Evolutionary conservation across 2,797 vertebrate genomes (phyloP).

Genomic region (Miichthys miiuy): DNA sequence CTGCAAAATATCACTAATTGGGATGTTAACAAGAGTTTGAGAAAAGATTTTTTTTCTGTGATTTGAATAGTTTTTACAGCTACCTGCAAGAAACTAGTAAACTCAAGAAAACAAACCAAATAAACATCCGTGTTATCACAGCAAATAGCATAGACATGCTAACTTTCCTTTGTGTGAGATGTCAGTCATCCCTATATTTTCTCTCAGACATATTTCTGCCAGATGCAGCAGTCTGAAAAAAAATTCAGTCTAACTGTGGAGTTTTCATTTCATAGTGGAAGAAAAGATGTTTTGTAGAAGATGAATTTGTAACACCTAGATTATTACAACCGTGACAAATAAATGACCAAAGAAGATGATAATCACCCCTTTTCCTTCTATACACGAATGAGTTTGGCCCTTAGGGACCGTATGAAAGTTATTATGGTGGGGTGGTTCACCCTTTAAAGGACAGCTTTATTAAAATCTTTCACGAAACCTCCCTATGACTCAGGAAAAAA

Average conservation of each 20-base stretch:
- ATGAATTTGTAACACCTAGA: constrained; percentile 1
- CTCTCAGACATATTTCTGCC: constrained; percentile 29
- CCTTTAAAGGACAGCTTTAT: neutral
- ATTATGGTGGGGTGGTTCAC: neutral
- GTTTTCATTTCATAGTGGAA: neutral
- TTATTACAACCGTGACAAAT: neutral
- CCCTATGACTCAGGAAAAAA: no score
- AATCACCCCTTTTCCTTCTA: neutral
- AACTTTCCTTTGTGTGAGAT: constrained; percentile 7
- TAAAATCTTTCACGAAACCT: neutral
- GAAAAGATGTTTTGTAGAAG: constrained; percentile 21
- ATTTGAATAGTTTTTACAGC: constrained; percentile 15
- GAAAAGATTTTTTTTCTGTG: neutral
- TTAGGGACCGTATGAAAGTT: neutral
- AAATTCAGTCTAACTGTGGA: constrained; percentile 1
- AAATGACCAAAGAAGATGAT: constrained; percentile 5
- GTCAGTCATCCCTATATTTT: constrained; percentile 30
- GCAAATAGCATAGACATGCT: constrained; percentile 17
- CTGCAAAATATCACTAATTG: constrained; percentile 39
- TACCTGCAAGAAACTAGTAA: constrained; percentile 2
- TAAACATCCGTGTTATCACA: constrained; percentile 7
- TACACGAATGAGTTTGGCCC: neutral
- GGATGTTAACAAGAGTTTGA: constrained; percentile 24
- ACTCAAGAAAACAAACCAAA: constrained; percentile 35
- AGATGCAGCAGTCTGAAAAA: constrained; percentile 19